Conservation (phyloP, 1,140 invertebrate species). For the Akabosia matsudoensis region DNA sequence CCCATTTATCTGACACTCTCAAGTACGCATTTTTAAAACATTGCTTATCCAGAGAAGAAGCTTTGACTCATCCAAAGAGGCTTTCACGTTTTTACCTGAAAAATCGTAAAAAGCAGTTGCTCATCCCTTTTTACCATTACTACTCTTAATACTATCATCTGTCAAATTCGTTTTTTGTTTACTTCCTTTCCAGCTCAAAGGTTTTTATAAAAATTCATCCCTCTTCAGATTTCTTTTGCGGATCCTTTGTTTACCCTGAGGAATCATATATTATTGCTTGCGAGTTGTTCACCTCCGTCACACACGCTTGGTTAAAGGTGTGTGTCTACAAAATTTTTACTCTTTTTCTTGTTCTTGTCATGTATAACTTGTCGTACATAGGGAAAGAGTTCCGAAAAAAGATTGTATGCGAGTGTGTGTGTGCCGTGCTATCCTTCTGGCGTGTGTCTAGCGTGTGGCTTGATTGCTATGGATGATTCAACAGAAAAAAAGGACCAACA, state of each 20-base stretch:
- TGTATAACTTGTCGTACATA: too few species aligned
- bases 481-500: background rate
- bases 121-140: background rate
- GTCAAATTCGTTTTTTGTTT: conserved; percentile 15
- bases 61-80: too few species aligned
- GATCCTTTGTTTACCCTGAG: background rate
- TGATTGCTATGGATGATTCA: background rate
- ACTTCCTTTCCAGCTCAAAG: background rate
- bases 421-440: background rate
- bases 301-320: too few species aligned
- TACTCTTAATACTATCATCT: background rate
- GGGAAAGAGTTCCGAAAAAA: background rate
- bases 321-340: too few species aligned
- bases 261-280: conserved; percentile 2
- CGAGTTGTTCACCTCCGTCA: too few species aligned
- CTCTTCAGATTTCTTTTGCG: conserved; percentile 12
- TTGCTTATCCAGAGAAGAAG: too few species aligned
- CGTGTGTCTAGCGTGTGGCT: conserved; percentile 14
- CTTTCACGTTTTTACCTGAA: background rate
- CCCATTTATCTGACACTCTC: background rate
- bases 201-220: conserved; percentile 2
- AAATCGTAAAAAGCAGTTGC: conserved; percentile 12
- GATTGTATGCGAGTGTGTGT: background rate
- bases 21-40: background rate
- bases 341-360: too few species aligned